Conservation (phyloP, 2,113 vertebrate genomes). For the Vombatus ursinus region DNA sequence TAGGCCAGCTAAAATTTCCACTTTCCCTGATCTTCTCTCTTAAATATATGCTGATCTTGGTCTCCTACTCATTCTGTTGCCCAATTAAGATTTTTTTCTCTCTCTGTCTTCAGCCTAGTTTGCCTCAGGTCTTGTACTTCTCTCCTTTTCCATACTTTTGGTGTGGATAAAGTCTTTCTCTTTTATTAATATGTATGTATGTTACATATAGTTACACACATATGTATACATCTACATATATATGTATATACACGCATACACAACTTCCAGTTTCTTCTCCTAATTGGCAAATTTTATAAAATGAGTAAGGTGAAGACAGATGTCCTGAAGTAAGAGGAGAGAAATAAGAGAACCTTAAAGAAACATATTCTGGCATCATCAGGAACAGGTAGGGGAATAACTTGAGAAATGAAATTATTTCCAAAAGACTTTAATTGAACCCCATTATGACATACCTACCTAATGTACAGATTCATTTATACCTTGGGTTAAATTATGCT, state of each 20-base stretch:
- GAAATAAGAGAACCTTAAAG: not conserved
- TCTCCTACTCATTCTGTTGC: not conserved
- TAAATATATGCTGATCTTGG: not conserved
- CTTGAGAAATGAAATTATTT: not conserved
- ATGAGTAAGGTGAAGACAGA: not conserved
- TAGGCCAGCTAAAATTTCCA: not conserved
- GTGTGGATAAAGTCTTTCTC: not conserved
- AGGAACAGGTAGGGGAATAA: not conserved
- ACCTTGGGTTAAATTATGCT: not conserved
- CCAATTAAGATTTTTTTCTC: not conserved
- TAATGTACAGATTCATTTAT: slow-evolving; percentile 1
- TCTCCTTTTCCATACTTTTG: not conserved
- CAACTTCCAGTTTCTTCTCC: not conserved
- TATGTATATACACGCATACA: not conserved
- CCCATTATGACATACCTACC: not conserved
- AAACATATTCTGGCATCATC: slow-evolving; percentile 23
- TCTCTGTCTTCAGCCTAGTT: not conserved
- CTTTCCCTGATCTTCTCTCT: not conserved
- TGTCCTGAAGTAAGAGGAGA: not conserved
- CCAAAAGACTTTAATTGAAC: not conserved
- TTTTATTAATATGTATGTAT: not conserved
- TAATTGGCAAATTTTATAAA: not conserved
- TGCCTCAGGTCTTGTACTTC: not conserved
- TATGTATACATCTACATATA: not conserved
- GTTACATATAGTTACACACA: not conserved